Percentiles rank a stretch among this genome's conserved stretches.
Conservation (phyloP, 2,797 vertebrate species). For the Cossypha niveicapilla region DNA sequence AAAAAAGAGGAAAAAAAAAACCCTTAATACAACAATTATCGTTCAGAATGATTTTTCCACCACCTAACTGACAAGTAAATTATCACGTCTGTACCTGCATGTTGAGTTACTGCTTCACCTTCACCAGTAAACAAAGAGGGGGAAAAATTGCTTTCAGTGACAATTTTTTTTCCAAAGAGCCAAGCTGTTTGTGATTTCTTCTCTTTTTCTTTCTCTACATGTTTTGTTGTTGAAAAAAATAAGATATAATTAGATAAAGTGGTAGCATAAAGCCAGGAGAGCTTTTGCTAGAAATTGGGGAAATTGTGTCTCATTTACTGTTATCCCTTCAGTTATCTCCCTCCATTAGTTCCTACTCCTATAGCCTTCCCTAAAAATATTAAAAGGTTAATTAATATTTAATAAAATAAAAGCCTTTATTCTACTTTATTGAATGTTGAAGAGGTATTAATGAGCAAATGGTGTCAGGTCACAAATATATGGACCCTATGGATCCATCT, state of each 20-base stretch:
- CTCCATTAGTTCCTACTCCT: constrained; percentile 12
- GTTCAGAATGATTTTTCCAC: constrained; percentile 56
- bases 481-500: background rate
- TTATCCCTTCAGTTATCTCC: background rate
- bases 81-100: constrained; percentile 60
- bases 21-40: constrained; percentile 58
- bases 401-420: constrained; percentile 58
- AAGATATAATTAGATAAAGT: constrained; percentile 43
- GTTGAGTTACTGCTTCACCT: constrained; percentile 65
- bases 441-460: constrained; percentile 24
- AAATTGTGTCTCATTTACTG: background rate
- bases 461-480: constrained; percentile 12
- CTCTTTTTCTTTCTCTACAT: constrained; percentile 4
- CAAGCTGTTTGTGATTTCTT: constrained; percentile 20
- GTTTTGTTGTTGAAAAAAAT: background rate
- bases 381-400: constrained; percentile 68
- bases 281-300: background rate
- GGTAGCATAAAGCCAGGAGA: background rate
- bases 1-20: background rate
- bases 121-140: constrained; percentile 49
- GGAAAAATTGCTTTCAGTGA: constrained; percentile 36
- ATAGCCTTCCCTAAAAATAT: constrained; percentile 44
- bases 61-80: constrained; percentile 59
- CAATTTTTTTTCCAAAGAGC: constrained; percentile 20
- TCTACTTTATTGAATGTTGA: constrained; percentile 62